These are phyloP conservation scores for Anticlea derivata DNA, from an alignment of 2,888 invertebrate genomes.

Conservation along the genomic window DNA sequence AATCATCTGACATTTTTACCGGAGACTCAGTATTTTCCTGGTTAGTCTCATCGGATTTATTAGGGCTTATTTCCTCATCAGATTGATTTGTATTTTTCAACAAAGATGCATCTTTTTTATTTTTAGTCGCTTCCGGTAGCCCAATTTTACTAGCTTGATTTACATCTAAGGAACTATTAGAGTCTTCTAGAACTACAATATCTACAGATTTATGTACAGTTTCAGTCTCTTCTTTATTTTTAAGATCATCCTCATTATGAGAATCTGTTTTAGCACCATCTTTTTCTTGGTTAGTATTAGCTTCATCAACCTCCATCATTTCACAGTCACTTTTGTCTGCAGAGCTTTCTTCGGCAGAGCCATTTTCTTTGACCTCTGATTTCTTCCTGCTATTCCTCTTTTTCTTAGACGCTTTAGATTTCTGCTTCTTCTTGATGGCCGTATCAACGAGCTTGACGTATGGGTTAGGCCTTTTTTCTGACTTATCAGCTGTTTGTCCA, in stretches of 20 bases:
- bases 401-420: slow-evolving; percentile 51
- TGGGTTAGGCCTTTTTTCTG: slow-evolving; percentile 60
- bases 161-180: slow-evolving; percentile 36
- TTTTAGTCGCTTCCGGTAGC: slow-evolving; percentile 2
- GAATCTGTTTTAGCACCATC: slow-evolving; percentile 25
- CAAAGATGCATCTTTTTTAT: not conserved
- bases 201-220: slow-evolving; percentile 29
- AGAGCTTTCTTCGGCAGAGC: slow-evolving; percentile 35
- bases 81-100: slow-evolving; percentile 7
- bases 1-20: slow-evolving; percentile 5
- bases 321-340: slow-evolving; percentile 41
- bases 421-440: slow-evolving; percentile 72
- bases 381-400: slow-evolving; percentile 50
- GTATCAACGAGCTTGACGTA: slow-evolving; percentile 71
- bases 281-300: slow-evolving; percentile 32
- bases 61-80: slow-evolving; percentile 19
- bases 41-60: slow-evolving; percentile 25
- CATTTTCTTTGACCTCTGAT: slow-evolving; percentile 27
- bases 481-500: slow-evolving; percentile 39
- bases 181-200: slow-evolving; percentile 45
- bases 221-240: slow-evolving; percentile 29
- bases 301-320: slow-evolving; percentile 56
- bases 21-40: slow-evolving; percentile 25
- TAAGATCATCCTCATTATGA: slow-evolving; percentile 13
- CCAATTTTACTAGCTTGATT: slow-evolving; percentile 14